These are phyloP conservation scores for Epirrhoe alternata DNA, from an alignment of 2,888 invertebrate genomes.

Conservation along the genomic window DNA sequence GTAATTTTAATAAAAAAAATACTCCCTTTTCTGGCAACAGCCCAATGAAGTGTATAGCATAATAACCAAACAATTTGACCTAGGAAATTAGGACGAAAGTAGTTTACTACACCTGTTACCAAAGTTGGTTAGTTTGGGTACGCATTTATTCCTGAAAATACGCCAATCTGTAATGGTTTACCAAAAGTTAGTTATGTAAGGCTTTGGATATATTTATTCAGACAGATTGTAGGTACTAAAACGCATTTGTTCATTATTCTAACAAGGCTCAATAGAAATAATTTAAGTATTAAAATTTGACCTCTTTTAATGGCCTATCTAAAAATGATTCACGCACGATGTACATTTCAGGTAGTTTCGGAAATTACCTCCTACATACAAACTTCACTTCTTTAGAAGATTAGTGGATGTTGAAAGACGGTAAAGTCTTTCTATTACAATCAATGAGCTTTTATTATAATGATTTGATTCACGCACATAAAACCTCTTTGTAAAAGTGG, in stretches of 20 bases:
- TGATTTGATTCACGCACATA: constrained; percentile 13
- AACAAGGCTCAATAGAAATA: too few relatives aligned
- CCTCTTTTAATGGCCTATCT: too few relatives aligned
- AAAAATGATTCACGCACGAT: too few relatives aligned
- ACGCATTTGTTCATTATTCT: too few relatives aligned
- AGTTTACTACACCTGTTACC: constrained; percentile 3
- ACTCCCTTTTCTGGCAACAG: background rate
- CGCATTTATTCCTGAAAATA: constrained; percentile 4
- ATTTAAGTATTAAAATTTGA: too few relatives aligned
- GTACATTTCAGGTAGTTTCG: too few relatives aligned
- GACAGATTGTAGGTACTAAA: too few relatives aligned
- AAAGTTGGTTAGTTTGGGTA: constrained; percentile 7
- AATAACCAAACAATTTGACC: background rate
- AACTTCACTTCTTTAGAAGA: too few relatives aligned
- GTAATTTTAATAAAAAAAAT: background rate
- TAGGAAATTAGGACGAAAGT: constrained; percentile 6
- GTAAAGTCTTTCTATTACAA: too few relatives aligned
- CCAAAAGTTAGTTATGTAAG: background rate
- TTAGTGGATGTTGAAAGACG: too few relatives aligned
- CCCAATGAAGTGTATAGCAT: background rate
- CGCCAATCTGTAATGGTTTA: background rate
- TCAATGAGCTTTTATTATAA: background rate
- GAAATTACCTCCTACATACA: too few relatives aligned
- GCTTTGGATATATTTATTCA: background rate
- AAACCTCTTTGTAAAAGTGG: constrained; percentile 11